Evolutionary conservation across 2,797 vertebrate genomes (phyloP).

Genomic region (Parauchenoglanis punctatus): DNA sequence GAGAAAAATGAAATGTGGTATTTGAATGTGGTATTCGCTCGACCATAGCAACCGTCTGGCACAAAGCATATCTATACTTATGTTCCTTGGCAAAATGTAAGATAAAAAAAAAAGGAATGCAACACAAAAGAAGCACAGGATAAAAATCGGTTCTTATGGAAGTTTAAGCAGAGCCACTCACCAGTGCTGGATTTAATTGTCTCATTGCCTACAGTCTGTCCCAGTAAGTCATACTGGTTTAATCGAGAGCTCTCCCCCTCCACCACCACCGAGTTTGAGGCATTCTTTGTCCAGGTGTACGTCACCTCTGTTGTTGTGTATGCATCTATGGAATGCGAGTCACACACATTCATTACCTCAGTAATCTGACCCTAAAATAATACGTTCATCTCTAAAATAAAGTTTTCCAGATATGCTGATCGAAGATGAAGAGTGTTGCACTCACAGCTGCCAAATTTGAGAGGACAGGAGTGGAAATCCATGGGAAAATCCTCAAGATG

Average conservation of each 20-base stretch:
- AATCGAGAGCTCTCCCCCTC: conserved; percentile 93
- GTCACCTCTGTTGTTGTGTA: conserved; percentile 97
- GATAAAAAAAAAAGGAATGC: not conserved
- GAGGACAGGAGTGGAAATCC: conserved; percentile 97
- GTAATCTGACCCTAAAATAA: not conserved
- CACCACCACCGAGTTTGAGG: conserved; percentile 94
- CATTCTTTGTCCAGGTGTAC: conserved; percentile 93
- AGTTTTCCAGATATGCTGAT: not conserved
- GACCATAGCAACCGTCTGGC: conserved; percentile 23
- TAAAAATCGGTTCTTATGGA: not conserved
- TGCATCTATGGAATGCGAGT: conserved; percentile 80
- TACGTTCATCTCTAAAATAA: not conserved
- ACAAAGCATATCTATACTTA: conserved; percentile 1
- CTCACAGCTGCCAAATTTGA: conserved; percentile 99
- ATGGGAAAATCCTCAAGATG: conserved; percentile 99
- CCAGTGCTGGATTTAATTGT: conserved; percentile 97
- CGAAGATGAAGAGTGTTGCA: conserved; percentile 62
- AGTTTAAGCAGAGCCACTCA: conserved; percentile 65
- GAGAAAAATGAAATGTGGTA: conserved; percentile 13
- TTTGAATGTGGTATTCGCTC: not conserved
- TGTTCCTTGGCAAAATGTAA: not conserved
- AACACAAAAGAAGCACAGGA: not conserved
- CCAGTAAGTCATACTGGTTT: conserved; percentile 96
- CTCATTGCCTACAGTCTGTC: conserved; percentile 94
- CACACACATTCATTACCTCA: not conserved